Evolutionary conservation across 2,888 invertebrate species (phyloP).

Genomic region (Synanthedon formicaeformis): DNA sequence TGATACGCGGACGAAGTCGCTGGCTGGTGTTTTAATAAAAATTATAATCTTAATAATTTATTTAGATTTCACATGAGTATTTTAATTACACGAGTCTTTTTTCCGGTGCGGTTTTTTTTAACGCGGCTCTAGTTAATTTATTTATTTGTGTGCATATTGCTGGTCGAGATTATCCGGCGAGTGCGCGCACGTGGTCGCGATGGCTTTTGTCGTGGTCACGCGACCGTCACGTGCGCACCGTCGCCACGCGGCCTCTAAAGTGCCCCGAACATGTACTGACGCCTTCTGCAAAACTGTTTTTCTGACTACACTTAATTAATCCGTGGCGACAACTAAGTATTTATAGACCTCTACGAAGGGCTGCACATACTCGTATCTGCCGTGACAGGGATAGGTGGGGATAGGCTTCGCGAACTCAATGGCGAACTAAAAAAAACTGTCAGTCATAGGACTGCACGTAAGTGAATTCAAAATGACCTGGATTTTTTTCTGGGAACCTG

Average conservation of each 20-base stretch:
- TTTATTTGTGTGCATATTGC: constrained; percentile 59
- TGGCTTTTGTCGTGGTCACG: constrained; percentile 10
- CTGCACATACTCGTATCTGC: neutral
- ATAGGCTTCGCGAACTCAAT: too few relatives aligned
- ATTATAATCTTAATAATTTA: neutral
- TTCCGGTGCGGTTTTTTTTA: constrained; percentile 24
- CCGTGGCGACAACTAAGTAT: constrained; percentile 32
- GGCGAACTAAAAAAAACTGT: too few relatives aligned
- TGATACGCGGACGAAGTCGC: too few relatives aligned
- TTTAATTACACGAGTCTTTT: constrained; percentile 35
- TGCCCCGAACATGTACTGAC: constrained; percentile 47
- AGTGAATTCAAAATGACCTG: too few relatives aligned
- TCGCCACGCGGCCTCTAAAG: constrained; percentile 38
- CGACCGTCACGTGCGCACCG: constrained; percentile 8
- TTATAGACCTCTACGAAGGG: constrained; percentile 21
- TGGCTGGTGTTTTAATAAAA: too few relatives aligned
- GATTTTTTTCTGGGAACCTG: too few relatives aligned
- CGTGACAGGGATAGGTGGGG: neutral
- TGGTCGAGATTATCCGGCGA: constrained; percentile 45
- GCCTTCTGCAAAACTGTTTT: constrained; percentile 50
- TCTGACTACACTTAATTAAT: constrained; percentile 62
- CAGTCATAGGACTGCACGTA: too few relatives aligned
- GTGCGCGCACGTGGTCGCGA: constrained; percentile 18
- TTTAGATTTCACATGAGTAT: neutral
- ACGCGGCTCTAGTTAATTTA: constrained; percentile 55